phyloP scores from a whole-genome alignment of 1,140 invertebrate species.

The Dendroctonus ponderosae region DNA sequence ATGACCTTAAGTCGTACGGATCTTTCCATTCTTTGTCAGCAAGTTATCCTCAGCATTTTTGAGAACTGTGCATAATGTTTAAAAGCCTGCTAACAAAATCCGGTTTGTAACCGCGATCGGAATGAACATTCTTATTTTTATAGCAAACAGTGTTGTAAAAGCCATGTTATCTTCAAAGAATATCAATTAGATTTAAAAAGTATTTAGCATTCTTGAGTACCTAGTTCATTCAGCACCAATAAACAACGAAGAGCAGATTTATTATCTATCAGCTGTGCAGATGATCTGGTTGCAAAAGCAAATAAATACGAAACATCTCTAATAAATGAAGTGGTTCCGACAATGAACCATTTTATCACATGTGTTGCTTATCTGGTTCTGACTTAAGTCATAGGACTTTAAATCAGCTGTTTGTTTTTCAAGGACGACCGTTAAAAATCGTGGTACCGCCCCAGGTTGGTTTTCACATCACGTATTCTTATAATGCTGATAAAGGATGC shows the following conservation, averaged over 20 bases:
- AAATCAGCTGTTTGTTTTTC: constrained; percentile 32
- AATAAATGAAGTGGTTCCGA: background rate
- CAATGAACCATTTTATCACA: constrained; percentile 27
- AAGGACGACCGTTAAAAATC: constrained; percentile 31
- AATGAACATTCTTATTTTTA: too few species aligned
- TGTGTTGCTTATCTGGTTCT: constrained; percentile 25
- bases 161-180: too few species aligned
- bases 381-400: constrained; percentile 24
- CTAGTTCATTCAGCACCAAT: too few species aligned
- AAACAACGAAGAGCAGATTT: background rate
- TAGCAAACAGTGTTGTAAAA: too few species aligned
- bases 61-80: too few species aligned
- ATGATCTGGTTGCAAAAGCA: background rate
- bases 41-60: too few species aligned
- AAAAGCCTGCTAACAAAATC: too few species aligned
- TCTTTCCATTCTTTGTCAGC: too few species aligned
- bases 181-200: too few species aligned
- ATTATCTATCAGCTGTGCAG: background rate
- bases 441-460: constrained; percentile 4
- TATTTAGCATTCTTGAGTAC: too few species aligned
- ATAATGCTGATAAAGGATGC: constrained; percentile 14
- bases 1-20: too few species aligned
- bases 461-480: constrained; percentile 20
- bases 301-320: constrained; percentile 2
- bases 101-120: too few species aligned